Base-by-base conservation (phyloP, 1,140 invertebrate genomes). In the Branchinecta lynchi region DNA sequence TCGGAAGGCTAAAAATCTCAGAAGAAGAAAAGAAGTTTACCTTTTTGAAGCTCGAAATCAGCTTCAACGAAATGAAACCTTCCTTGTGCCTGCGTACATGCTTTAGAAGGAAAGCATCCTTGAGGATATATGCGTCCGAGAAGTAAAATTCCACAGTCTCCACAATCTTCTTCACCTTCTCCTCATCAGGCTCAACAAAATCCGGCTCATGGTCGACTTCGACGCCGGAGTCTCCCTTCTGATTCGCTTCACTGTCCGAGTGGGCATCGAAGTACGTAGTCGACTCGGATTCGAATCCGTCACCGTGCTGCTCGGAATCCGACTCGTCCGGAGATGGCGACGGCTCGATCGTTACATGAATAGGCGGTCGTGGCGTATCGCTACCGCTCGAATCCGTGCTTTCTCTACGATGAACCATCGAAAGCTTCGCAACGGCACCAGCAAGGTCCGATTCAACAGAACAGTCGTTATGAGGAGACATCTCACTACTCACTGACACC, bases 81-180 rank as follows among this genome's bases (percentile, higher is more conserved):
- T 94, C 91, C 77, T 94, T 95, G 77, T 96, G 95, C 32, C 93
- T 83, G 45, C 90, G 85, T 5, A 96, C 92, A 78, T 96, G 93
- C 78, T 96, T 97, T 45, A 96, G 78, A 7, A 97, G 80, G 78
- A 97, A 97, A 3, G 93, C 92, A 77, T 97, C 93, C 78, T 95
- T 96, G 1, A 91, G 85, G 70, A 97, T 92, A 76, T 93, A 94
- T 17, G 88, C 90, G 77, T 96, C 92, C 70, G 91, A 93, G 77
- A 97, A 96, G 78, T 96, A 96, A 77, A 90, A 93, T 79, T 93
- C 91, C 8, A 93, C 90, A 77, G 92, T 89, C 51, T 86, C 82
- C 51, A 90, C 84, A 70, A 93, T 91, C 43, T 72, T 71, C 12
- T 66, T 68, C 66, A 74, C 71, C 43, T 70, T 67, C 60, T 74